Base-by-base conservation (phyloP, 2,797 vertebrate species). In the Urophycis tenuis region DNA sequence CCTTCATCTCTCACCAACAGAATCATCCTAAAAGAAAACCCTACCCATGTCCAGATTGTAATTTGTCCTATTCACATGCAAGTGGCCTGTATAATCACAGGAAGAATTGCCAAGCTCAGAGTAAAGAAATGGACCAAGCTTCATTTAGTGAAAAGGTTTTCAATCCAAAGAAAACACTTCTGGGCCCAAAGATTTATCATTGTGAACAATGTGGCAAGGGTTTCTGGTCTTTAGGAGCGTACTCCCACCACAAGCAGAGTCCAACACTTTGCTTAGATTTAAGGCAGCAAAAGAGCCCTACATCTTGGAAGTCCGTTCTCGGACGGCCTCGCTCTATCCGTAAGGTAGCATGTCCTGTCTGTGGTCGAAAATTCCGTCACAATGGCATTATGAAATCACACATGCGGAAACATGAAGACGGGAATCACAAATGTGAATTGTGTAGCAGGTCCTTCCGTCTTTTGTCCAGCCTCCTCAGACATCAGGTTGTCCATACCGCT, bases 221-320 rank as follows among this genome's bases (percentile, higher is more conserved):
- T 0, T 95, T 94, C 88, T 95, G 94, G 93, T 94, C 94, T 60
- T 81, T 92, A 22, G 93, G 93, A 22, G 93, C 94, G 31, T 94
- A 91, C 71, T 91, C 89, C 25, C 91, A 93, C 81, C 94, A 95
- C 85, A 93, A 91, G 80, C 93, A 93, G 85, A 91, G 88, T 83
- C 91, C 88, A 10, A 77, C 77, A 11, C 89, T 85, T 71, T 94
- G 93, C 82, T 76, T 86, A 30, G 89, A 93, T 74, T 77, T 89
- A 19, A 90, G 85, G 80, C 81, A 84, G 2, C 88, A 79, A 71
- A 90, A 84, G 73, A 88, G 88, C 5, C 69, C 71, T 0, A 15
- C 83, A 17, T 85, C 89, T 32, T 41, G 77, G 31, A 34, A 76
- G 22, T 81, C 88, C 1, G 83, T 80, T 34, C 87, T 81, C 8